Conservation (phyloP, 2,113 vertebrate species). For the Lates calcarifer region DNA sequence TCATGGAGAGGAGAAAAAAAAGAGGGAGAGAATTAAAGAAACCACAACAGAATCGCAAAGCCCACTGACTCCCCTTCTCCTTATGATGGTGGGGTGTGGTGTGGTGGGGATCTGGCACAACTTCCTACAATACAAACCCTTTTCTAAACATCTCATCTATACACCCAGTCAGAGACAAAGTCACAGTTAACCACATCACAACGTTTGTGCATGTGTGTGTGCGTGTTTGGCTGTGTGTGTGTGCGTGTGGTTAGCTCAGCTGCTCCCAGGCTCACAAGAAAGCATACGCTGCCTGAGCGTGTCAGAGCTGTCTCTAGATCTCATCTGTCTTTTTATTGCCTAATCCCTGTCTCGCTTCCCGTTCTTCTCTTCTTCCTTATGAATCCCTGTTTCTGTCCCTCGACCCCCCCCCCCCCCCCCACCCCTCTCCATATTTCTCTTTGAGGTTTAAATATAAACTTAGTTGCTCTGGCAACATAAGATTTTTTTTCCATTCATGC, state of each 20-base stretch:
- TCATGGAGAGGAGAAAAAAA: conserved; percentile 49
- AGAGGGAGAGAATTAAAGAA: conserved; percentile 67
- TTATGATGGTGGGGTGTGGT: conserved; percentile 73
- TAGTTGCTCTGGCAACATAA: conserved; percentile 27
- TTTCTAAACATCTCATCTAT: conserved; percentile 74
- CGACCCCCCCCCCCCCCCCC: conserved; percentile 34
- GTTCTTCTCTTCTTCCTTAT: conserved; percentile 20
- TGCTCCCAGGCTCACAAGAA: conserved; percentile 73
- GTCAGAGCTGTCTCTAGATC: conserved; percentile 75
- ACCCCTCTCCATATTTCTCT: conserved; percentile 21
- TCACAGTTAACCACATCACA: conserved; percentile 76
- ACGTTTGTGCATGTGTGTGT: conserved; percentile 38
- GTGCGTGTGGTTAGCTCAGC: conserved; percentile 59
- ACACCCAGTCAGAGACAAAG: conserved; percentile 71
- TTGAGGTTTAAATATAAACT: conserved; percentile 45
- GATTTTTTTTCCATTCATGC: conserved; percentile 42
- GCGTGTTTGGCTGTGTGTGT: conserved; percentile 25
- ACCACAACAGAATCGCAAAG: conserved; percentile 79
- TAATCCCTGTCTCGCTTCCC: conserved; percentile 63
- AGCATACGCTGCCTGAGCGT: conserved; percentile 63
- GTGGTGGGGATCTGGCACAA: conserved; percentile 70
- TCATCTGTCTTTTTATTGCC: conserved; percentile 78
- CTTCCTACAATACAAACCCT: conserved; percentile 69
- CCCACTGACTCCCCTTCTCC: conserved; percentile 69
- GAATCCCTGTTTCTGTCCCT: conserved; percentile 33